Percentiles rank a stretch among this genome's conserved stretches.
Conservation (phyloP, 2,113 vertebrate species). For the human (Homo sapiens) region DNA sequence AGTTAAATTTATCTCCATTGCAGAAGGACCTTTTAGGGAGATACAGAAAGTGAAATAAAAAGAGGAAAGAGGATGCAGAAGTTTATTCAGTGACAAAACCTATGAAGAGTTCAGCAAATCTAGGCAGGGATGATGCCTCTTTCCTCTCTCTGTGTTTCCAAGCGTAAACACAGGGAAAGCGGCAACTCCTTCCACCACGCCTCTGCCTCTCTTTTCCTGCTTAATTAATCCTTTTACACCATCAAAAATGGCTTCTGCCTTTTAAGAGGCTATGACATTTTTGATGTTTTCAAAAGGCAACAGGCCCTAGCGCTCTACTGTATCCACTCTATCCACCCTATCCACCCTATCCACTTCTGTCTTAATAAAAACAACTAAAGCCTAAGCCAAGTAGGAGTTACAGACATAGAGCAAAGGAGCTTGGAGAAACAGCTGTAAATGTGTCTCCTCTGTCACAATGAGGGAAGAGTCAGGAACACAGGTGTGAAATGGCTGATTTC, state of each 20-base stretch:
- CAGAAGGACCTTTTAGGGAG: not conserved
- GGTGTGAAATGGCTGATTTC: not conserved
- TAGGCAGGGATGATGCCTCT: too few species aligned
- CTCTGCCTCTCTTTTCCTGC: not conserved
- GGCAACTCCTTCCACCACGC: rapidly evolving
- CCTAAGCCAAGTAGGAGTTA: not conserved
- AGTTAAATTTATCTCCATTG: not conserved
- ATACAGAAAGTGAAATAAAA: not conserved
- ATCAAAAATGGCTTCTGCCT: not conserved
- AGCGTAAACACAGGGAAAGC: rapidly evolving
- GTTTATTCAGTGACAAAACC: rapidly evolving
- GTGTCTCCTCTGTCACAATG: rapidly evolving
- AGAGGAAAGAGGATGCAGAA: not conserved
- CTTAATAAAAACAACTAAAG: not conserved
- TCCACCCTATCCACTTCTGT: too few species aligned
- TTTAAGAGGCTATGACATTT: not conserved
- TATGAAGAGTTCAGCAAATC: rapidly evolving
- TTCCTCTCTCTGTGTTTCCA: not conserved
- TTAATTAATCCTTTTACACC: not conserved
- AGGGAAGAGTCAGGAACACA: too few species aligned
- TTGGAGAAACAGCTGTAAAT: rapidly evolving
- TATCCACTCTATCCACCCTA: too few species aligned
- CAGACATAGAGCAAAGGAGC: not conserved
- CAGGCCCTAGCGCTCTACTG: rapidly evolving
- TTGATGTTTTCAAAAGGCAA: not conserved